Conservation (phyloP, 2,888 invertebrate species). For the Latrodectus hesperus region DNA sequence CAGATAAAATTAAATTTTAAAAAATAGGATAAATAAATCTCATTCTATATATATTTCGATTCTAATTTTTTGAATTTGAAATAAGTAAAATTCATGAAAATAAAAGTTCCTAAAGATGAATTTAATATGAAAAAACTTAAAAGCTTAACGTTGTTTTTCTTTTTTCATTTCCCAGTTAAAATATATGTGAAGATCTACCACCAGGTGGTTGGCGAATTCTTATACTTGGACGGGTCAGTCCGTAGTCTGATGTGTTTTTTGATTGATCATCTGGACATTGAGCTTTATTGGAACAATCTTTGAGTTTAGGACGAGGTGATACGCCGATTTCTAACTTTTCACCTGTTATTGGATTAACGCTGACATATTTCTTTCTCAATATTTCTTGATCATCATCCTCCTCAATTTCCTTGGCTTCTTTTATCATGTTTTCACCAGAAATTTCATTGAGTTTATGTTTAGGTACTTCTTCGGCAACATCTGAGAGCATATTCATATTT, state of each 20-base stretch:
- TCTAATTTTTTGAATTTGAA: too few relatives aligned
- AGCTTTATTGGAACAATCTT: constrained; percentile 13
- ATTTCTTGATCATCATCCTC: constrained; percentile 12
- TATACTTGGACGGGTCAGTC: not conserved
- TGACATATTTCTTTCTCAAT: constrained; percentile 4
- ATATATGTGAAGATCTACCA: constrained; percentile 20
- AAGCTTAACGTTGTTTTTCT: too few relatives aligned
- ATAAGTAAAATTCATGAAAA: too few relatives aligned
- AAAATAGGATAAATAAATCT: too few relatives aligned
- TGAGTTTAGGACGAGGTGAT: not conserved
- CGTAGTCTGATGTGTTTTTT: not conserved
- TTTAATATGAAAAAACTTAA: too few relatives aligned
- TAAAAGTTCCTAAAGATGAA: too few relatives aligned
- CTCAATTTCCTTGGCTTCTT: not conserved
- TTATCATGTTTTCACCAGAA: not conserved
- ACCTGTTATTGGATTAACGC: constrained; percentile 33
- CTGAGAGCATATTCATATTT: constrained; percentile 7
- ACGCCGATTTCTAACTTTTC: constrained; percentile 17
- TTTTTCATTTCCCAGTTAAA: not conserved
- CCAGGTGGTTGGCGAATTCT: constrained; percentile 37
- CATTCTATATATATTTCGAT: too few relatives aligned
- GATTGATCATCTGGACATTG: too few relatives aligned
- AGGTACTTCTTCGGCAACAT: not conserved
- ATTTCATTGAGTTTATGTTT: not conserved
- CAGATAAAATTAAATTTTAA: too few relatives aligned